These are phyloP conservation scores for Acheta domesticus DNA, from an alignment of 2,888 invertebrate species.

Conservation along the genomic window DNA sequence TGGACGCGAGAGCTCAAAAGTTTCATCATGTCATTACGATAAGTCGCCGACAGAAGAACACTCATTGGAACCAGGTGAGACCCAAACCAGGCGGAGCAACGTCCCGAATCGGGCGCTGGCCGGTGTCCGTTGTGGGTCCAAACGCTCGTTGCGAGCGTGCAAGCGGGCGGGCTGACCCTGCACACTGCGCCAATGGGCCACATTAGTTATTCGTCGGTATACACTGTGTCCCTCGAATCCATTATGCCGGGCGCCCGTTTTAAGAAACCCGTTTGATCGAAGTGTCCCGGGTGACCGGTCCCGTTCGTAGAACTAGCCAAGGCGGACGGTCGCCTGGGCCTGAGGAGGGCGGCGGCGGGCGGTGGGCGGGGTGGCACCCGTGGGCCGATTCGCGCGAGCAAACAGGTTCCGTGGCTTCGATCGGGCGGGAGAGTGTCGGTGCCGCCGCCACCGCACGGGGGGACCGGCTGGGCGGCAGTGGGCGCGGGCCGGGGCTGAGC, in stretches of 20 bases:
- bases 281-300: slow-evolving; percentile 10
- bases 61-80: too few species aligned
- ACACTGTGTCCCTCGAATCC: background rate
- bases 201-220: too few species aligned
- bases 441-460: background rate
- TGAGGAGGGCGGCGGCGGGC: background rate
- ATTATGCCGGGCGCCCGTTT: background rate
- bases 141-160: too few species aligned
- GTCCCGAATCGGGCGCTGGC: too few species aligned
- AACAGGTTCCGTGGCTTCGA: slow-evolving; percentile 7
- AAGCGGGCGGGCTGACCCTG: too few species aligned
- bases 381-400: slow-evolving; percentile 1
- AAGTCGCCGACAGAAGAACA: too few species aligned
- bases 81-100: too few species aligned
- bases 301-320: slow-evolving; percentile 6
- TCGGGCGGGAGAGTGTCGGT: background rate
- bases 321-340: background rate
- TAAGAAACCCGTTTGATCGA: slow-evolving; percentile 7
- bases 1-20: too few species aligned
- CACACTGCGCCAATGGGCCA: too few species aligned
- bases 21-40: too few species aligned
- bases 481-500: background rate
- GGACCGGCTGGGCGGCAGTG: background rate
- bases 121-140: too few species aligned
- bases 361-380: background rate